phyloP scores from a whole-genome alignment of 2,888 invertebrate genomes.

The Acanthococcus lagerstroemiae region DNA sequence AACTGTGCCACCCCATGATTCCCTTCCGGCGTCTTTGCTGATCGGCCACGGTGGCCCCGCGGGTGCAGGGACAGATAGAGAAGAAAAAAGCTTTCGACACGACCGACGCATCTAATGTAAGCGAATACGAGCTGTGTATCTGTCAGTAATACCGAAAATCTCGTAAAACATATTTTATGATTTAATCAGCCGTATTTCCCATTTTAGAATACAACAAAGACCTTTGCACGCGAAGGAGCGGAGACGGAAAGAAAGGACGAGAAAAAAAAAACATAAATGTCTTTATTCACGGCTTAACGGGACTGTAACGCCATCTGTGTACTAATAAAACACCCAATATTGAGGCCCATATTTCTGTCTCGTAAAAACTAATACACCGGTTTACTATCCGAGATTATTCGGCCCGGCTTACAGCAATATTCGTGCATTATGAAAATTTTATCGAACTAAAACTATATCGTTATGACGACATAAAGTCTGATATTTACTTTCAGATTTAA shows the following conservation, averaged over 20 bases:
- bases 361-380: constrained; percentile 23
- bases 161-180: constrained; percentile 29
- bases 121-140: too few relatives aligned
- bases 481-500: constrained; percentile 26
- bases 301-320: constrained; percentile 27
- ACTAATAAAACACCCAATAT: constrained; percentile 29
- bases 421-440: constrained; percentile 27
- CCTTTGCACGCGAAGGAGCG: background rate
- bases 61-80: too few relatives aligned
- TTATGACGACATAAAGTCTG: constrained; percentile 21
- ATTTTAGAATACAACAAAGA: constrained; percentile 25
- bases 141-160: constrained; percentile 4
- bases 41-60: too few relatives aligned
- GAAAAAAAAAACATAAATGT: constrained; percentile 9
- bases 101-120: too few relatives aligned
- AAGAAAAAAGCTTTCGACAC: too few relatives aligned
- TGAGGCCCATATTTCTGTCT: constrained; percentile 28
- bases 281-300: constrained; percentile 20
- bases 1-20: too few relatives aligned
- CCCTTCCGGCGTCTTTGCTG: too few relatives aligned
- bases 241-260: background rate
- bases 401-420: constrained; percentile 8
- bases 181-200: constrained; percentile 26
- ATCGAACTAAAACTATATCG: constrained; percentile 16
- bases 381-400: constrained; percentile 11